Percentiles rank a stretch among this genome's conserved stretches.
phyloP scores from a whole-genome alignment of 2,888 invertebrate species.

The Troilus luridus region DNA sequence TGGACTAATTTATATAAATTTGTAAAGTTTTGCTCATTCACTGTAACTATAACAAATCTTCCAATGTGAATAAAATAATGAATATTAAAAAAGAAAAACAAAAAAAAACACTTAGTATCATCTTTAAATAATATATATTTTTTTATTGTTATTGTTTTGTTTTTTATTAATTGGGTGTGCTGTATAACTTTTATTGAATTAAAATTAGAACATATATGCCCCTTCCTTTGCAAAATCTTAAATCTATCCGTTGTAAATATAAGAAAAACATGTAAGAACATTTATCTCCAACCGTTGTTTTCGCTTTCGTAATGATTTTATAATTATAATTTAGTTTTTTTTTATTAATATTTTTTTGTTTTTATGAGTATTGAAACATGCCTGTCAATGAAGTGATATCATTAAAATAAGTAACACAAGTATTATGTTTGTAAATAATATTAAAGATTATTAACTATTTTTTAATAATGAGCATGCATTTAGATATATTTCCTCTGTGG shows the following conservation, averaged over 20 bases:
- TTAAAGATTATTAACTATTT: slow-evolving; percentile 23
- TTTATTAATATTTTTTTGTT: background rate
- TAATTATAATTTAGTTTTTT: background rate
- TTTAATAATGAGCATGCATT: slow-evolving; percentile 22
- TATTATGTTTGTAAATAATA: slow-evolving; percentile 41
- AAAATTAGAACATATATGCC: background rate
- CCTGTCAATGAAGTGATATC: slow-evolving; percentile 4
- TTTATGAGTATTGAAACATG: background rate
- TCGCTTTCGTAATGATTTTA: background rate
- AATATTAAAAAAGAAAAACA: background rate
- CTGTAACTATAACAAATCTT: slow-evolving; percentile 41
- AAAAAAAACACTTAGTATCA: slow-evolving; percentile 37
- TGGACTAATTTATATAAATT: slow-evolving; percentile 43
- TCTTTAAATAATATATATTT: slow-evolving; percentile 38
- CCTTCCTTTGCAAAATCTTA: slow-evolving; percentile 42
- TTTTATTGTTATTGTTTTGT: slow-evolving; percentile 30
- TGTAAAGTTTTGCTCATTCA: slow-evolving; percentile 41
- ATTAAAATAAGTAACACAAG: slow-evolving; percentile 3
- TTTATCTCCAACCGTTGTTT: background rate
- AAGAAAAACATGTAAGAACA: background rate
- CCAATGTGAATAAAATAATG: background rate
- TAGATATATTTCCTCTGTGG: background rate
- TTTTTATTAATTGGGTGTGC: background rate
- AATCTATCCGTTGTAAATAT: slow-evolving; percentile 4
- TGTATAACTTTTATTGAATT: slow-evolving; percentile 2